Percentiles rank a stretch among this genome's conserved stretches.
These are phyloP conservation scores for Oryzias curvinotus DNA, from an alignment of 2,113 vertebrate species.

Conservation along the genomic window DNA sequence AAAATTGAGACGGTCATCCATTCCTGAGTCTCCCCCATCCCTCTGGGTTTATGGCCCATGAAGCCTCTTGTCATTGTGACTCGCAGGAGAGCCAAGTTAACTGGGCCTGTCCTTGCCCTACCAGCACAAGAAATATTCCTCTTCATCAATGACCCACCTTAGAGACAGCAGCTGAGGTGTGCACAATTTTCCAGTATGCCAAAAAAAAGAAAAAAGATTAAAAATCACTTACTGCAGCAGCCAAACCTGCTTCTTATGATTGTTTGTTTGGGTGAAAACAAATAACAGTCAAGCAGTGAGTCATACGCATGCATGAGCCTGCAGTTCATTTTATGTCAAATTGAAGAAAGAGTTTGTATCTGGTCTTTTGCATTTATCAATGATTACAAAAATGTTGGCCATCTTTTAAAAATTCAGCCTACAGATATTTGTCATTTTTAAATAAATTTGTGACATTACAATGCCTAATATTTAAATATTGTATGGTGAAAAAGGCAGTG, in stretches of 20 bases:
- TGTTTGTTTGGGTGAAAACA: not conserved
- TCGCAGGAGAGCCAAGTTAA: slow-evolving; percentile 72
- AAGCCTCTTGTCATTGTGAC: slow-evolving; percentile 75
- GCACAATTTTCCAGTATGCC: slow-evolving; percentile 6
- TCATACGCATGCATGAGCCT: no score
- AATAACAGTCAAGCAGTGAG: no score
- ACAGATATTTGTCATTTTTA: no score
- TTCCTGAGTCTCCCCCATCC: slow-evolving; percentile 70
- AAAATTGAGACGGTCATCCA: slow-evolving; percentile 77
- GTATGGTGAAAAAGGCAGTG: no score
- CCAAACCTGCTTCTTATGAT: slow-evolving; percentile 1
- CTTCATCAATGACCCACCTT: slow-evolving; percentile 62
- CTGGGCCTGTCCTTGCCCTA: slow-evolving; percentile 66
- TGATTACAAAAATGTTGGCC: no score
- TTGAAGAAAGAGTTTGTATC: no score
- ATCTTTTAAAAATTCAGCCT: no score
- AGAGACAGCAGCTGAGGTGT: slow-evolving; percentile 35
- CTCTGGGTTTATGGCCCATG: slow-evolving; percentile 75
- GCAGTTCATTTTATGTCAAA: no score
- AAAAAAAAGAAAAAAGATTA: not conserved
- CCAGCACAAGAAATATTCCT: slow-evolving; percentile 51
- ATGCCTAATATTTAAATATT: no score
- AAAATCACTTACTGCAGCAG: slow-evolving; percentile 5
- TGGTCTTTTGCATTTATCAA: no score
- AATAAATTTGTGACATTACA: no score